Evolutionary conservation across 1,140 invertebrate species (phyloP).

Genomic region (Homarus americanus): DNA sequence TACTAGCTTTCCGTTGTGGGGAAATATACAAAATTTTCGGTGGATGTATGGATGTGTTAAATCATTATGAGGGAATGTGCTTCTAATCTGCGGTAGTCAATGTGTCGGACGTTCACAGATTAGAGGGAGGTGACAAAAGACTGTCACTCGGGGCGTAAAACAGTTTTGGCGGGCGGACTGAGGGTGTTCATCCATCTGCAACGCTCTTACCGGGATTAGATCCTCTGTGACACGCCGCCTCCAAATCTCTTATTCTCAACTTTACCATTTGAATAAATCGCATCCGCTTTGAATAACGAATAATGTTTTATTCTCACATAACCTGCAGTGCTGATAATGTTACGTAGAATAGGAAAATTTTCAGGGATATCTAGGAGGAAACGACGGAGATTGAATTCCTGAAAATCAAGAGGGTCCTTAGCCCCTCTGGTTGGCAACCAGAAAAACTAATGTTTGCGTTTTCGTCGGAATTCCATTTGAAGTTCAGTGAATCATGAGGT

Average conservation of each 20-base stretch:
- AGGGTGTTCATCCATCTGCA: slow-evolving; percentile 42
- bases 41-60: neutral
- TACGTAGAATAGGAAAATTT: neutral
- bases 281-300: neutral
- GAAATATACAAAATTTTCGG: neutral
- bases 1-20: no score
- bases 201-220: slow-evolving; percentile 53
- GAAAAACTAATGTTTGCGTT: slow-evolving; percentile 57
- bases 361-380: neutral
- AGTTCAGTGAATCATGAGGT: slow-evolving; percentile 49
- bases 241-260: neutral
- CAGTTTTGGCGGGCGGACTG: slow-evolving; percentile 35
- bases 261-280: neutral
- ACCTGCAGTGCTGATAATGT: neutral
- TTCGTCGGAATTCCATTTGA: slow-evolving; percentile 54
- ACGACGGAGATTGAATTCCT: neutral
- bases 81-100: slow-evolving; percentile 7
- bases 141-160: slow-evolving; percentile 54
- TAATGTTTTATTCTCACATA: neutral
- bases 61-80: neutral
- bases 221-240: slow-evolving; percentile 37
- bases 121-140: slow-evolving; percentile 47
- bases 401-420: neutral
- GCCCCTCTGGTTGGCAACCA: neutral
- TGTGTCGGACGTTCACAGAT: slow-evolving; percentile 49